Conservation (phyloP, 2,113 vertebrate species). For the Cololabis saira region DNA sequence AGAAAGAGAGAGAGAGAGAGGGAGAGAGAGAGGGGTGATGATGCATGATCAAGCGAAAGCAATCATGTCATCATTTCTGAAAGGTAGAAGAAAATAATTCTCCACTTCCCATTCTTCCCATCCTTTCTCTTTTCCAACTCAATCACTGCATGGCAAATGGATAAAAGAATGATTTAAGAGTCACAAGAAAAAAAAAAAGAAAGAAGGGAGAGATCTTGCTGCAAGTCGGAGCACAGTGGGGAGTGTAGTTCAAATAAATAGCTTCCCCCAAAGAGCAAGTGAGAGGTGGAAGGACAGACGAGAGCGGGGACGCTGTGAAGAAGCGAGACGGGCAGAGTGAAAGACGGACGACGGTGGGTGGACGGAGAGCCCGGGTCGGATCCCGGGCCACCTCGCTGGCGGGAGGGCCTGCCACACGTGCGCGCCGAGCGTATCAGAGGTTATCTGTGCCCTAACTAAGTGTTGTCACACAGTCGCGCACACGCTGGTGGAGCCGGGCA, state of each 20-base stretch:
- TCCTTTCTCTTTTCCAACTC: conserved; percentile 71
- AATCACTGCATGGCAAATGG: conserved; percentile 88
- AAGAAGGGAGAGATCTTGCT: conserved; percentile 78
- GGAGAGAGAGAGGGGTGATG: conserved; percentile 78
- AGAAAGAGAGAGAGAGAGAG: conserved; percentile 75
- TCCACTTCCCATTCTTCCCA: conserved; percentile 21
- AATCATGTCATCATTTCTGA: conserved; percentile 99
- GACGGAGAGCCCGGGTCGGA: not conserved
- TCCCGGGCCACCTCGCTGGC: not conserved
- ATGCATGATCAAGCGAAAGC: conserved; percentile 99
- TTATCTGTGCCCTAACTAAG: conserved; percentile 75
- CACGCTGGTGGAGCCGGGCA: conserved; percentile 93
- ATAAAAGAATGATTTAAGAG: conserved; percentile 99
- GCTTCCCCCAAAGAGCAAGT: conserved; percentile 89
- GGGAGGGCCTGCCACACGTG: conserved; percentile 1
- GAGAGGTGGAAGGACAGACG: conserved; percentile 38
- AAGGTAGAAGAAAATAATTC: conserved; percentile 99
- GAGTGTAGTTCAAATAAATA: conserved; percentile 99
- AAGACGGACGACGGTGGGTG: conserved; percentile 4
- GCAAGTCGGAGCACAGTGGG: conserved; percentile 90
- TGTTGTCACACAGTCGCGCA: conserved; percentile 74
- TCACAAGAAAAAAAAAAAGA: conserved; percentile 84
- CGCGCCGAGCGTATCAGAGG: conserved; percentile 59
- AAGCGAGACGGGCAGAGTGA: conserved; percentile 1
- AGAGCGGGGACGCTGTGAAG: conserved; percentile 17